A percentile compares a stretch with the other conserved stretches of the same genome.
phyloP scores from a whole-genome alignment of 1,140 invertebrate species.

The Andrena cerasifolii region DNA sequence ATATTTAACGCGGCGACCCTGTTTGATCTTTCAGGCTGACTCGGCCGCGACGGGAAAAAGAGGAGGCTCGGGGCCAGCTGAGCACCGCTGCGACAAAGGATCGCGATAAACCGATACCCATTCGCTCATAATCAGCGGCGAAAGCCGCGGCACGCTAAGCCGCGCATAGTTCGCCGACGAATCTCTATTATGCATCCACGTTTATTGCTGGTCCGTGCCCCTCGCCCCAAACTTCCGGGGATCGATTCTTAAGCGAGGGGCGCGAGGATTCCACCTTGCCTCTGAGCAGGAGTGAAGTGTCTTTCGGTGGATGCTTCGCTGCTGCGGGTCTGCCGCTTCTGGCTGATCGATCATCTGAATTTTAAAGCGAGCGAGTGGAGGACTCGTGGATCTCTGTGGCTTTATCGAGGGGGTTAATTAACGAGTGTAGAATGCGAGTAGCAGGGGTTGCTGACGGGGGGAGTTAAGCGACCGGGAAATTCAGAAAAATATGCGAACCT shows the following conservation, averaged over 20 bases:
- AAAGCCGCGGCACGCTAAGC: constrained; percentile 33
- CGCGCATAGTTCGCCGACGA: constrained; percentile 35
- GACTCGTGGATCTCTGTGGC: no score
- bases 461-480: no score
- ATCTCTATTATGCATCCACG: constrained; percentile 24
- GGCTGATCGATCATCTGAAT: no score
- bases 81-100: constrained; percentile 53
- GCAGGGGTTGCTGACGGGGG: no score
- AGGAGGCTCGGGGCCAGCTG: not conserved
- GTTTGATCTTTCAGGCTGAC: constrained; percentile 23
- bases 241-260: not conserved
- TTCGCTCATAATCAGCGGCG: constrained; percentile 53
- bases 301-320: no score
- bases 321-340: no score
- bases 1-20: constrained; percentile 44
- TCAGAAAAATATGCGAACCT: no score
- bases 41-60: not conserved
- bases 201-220: constrained; percentile 7
- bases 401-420: no score
- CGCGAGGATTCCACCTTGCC: not conserved
- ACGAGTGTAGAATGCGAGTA: no score
- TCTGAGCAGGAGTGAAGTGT: no score
- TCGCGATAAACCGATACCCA: constrained; percentile 57
- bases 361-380: no score
- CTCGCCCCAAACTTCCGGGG: no score